Conservation (phyloP, 1,140 invertebrate genomes). For the Zaprionus tsacasi region DNA sequence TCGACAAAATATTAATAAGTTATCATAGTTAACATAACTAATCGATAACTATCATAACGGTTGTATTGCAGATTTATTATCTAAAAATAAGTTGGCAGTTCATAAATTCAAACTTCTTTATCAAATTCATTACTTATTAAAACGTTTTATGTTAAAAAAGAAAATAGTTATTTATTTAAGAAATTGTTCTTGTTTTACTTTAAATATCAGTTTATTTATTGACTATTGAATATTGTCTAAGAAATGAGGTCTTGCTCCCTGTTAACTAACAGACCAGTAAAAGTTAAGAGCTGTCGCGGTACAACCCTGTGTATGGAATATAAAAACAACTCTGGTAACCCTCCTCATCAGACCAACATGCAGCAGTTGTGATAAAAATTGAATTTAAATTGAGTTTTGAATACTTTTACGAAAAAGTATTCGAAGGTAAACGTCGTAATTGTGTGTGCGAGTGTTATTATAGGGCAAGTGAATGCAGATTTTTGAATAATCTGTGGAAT, state of each 20-base stretch:
- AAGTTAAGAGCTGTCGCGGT: constrained; percentile 14
- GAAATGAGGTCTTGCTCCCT: background rate
- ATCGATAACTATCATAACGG: background rate
- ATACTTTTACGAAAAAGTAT: constrained; percentile 30
- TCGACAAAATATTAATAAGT: background rate
- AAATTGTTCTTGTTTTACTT: background rate
- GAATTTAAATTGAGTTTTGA: constrained; percentile 53
- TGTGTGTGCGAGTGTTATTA: background rate
- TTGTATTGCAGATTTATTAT: background rate
- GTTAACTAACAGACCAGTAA: constrained; percentile 1
- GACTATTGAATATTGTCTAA: background rate
- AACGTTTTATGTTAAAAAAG: background rate
- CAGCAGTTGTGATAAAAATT: constrained; percentile 51
- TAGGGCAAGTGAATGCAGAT: constrained; percentile 6
- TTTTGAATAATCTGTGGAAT: constrained; percentile 21
- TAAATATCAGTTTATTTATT: background rate
- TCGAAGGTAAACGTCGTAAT: constrained; percentile 3
- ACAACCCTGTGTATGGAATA: constrained; percentile 37
- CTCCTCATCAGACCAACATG: constrained; percentile 39
- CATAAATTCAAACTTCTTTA: background rate
- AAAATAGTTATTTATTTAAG: background rate
- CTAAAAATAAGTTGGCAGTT: constrained; percentile 7
- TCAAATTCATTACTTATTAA: background rate
- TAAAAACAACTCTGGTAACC: constrained; percentile 48
- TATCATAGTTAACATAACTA: background rate